phyloP scores from a whole-genome alignment of 92 coral and sea anemone genomes.

The Phenganax subtilis region DNA sequence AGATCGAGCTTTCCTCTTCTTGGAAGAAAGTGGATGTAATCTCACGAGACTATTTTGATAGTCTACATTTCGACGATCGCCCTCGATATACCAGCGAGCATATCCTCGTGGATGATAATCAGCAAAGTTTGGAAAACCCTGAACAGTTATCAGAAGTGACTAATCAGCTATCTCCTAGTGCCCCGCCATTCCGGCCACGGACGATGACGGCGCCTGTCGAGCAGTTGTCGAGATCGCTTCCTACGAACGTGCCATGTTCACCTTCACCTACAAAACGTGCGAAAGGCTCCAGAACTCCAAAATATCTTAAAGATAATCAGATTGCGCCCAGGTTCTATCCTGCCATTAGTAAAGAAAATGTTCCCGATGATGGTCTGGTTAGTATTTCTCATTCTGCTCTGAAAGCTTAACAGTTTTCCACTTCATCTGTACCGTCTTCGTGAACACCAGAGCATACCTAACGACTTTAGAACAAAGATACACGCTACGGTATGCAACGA shows the following conservation, averaged over 20 bases:
- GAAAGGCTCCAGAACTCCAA: conserved; percentile 89
- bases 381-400: neutral
- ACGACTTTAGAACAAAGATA: too few relatives aligned
- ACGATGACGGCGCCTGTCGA: conserved; percentile 71
- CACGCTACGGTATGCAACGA: too few relatives aligned
- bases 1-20: conserved; percentile 90
- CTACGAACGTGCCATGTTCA: conserved; percentile 73
- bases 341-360: conserved; percentile 76
- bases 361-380: conserved; percentile 56
- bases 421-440: too few relatives aligned
- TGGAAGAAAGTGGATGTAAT: conserved; percentile 92
- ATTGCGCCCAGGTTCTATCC: conserved; percentile 97
- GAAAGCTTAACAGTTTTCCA: neutral
- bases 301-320: conserved; percentile 74
- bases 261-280: conserved; percentile 59
- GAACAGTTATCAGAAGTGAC: neutral
- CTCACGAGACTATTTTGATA: conserved; percentile 77
- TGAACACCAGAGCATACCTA: too few relatives aligned
- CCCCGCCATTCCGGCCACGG: conserved; percentile 96
- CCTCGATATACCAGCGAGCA: conserved; percentile 67
- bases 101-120: conserved; percentile 41
- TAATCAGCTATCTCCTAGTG: conserved; percentile 77
- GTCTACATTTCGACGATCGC: conserved; percentile 73
- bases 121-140: conserved; percentile 42
- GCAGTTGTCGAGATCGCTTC: conserved; percentile 78